Conservation (phyloP, 2,797 vertebrate genomes). For the Alca torda region DNA sequence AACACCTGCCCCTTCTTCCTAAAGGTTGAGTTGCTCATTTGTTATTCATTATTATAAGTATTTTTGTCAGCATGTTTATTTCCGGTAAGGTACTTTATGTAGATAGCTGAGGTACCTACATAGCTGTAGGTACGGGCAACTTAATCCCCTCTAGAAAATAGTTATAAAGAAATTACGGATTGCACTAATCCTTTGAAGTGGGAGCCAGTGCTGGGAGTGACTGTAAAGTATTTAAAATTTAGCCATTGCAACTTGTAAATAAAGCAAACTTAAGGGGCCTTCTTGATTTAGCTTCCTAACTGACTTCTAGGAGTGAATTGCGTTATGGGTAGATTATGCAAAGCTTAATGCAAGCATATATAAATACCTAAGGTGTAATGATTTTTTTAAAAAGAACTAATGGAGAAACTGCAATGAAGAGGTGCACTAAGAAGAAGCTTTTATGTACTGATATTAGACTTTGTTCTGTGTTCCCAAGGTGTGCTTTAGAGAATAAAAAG, state of each 20-base stretch:
- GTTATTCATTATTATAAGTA: neutral
- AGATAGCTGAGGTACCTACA: neutral
- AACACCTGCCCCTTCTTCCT: neutral
- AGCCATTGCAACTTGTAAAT: conserved; percentile 63
- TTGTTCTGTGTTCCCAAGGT: conserved; percentile 49
- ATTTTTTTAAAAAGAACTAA: conserved; percentile 38
- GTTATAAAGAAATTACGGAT: conserved; percentile 48
- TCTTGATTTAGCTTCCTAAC: conserved; percentile 65
- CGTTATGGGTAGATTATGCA: conserved; percentile 56
- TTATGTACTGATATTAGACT: conserved; percentile 52
- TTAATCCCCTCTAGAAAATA: conserved; percentile 34
- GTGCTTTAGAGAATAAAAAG: conserved; percentile 65
- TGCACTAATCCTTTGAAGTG: conserved; percentile 61
- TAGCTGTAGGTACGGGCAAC: neutral
- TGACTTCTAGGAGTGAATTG: conserved; percentile 56
- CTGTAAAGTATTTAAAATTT: conserved; percentile 69
- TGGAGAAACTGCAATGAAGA: conserved; percentile 51
- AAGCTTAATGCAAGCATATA: conserved; percentile 37
- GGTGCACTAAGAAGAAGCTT: conserved; percentile 39
- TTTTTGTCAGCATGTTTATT: neutral
- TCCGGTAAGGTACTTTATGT: neutral
- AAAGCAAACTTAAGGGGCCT: conserved; percentile 53
- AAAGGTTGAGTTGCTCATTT: neutral
- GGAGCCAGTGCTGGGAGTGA: conserved; percentile 52
- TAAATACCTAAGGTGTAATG: conserved; percentile 58